phyloP scores from a whole-genome alignment of 2,888 invertebrate species.

The Acanthococcus lagerstroemiae region DNA sequence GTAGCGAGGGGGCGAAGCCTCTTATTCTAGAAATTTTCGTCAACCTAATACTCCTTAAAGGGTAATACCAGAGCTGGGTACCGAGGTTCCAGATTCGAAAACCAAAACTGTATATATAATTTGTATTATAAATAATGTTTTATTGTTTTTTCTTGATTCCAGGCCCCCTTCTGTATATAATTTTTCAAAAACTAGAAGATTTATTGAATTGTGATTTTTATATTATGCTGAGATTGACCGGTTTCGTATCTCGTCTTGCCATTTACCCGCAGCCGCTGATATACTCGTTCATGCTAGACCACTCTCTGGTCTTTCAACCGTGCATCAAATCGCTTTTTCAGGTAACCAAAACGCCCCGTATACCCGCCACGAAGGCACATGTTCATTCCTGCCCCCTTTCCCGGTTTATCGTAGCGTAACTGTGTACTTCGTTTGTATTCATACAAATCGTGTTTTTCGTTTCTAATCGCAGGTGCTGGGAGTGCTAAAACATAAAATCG shows the following conservation, averaged over 20 bases:
- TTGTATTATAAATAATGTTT: neutral
- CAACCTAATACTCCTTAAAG: no score
- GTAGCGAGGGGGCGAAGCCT: no score
- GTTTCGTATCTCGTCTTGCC: slow-evolving; percentile 73
- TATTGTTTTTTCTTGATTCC: slow-evolving; percentile 33
- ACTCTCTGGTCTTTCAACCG: slow-evolving; percentile 74
- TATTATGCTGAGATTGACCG: slow-evolving; percentile 78
- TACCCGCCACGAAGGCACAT: no score
- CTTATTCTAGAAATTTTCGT: no score
- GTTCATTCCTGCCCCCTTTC: no score
- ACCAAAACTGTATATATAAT: no score
- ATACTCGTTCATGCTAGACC: slow-evolving; percentile 75
- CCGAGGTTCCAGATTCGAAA: no score
- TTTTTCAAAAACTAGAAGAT: slow-evolving; percentile 70
- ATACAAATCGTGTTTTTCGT: neutral
- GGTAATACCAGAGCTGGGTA: no score
- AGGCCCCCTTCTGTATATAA: slow-evolving; percentile 71
- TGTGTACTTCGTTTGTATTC: no score
- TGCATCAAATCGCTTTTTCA: slow-evolving; percentile 84
- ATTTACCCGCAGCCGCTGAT: slow-evolving; percentile 82
- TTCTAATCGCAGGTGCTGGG: slow-evolving; percentile 54
- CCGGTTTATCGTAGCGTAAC: no score
- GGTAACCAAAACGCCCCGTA: no score
- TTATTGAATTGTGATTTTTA: slow-evolving; percentile 75
- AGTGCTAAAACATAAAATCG: slow-evolving; percentile 74